Base-by-base conservation (phyloP, 1,140 invertebrate species). In the Streblospio benedicti region DNA sequence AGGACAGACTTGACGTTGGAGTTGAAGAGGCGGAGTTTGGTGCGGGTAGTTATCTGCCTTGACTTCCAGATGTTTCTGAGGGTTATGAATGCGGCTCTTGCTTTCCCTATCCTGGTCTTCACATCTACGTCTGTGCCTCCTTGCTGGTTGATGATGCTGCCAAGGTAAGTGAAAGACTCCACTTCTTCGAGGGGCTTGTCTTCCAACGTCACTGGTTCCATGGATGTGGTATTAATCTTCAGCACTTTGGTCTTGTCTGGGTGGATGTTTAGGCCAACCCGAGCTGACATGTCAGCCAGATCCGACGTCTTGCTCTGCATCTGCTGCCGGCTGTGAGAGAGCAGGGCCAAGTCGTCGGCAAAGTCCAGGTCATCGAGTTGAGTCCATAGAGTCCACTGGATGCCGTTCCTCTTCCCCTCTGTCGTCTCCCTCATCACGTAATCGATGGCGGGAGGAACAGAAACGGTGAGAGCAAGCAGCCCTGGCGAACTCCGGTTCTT, bases 281-380 rank as follows among this genome's bases (percentile, higher is more conserved):
- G 28, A 30, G 18, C 50, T 14, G 50, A 20, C 28, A 30, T 52
- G 28, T 31, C 33, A 31, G 16, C 50, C 28, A 31, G 25, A 20
- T 52, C 16, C 50, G 28, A 25, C 5, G 2, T 52, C 33, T 52
- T 52, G 5, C 50, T 52, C 33, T 52, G 50, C 25, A 52, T 52
- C 27, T 49, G 16, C 9, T 23, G 16, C 12, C 25, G 31, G 50
- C 30, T 2, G 4, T 52, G 50, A 0, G 50, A 52, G 27, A 52
- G 50, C 9, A 65, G 51, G 5, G 61, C 41, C 16, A 63, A 23
- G 49, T 65, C 63, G 31, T 67, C 61, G 53, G 63, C 63, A 65
- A 67, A 65, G 23, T 65, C 63, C 0, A 65, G 51, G 49, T 67
- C 63, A 54, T 61, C 62, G 23, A 67, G 44, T 23, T 27, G 45